Conservation (phyloP, 2,888 invertebrate genomes). For the Agriopis leucophaearia region DNA sequence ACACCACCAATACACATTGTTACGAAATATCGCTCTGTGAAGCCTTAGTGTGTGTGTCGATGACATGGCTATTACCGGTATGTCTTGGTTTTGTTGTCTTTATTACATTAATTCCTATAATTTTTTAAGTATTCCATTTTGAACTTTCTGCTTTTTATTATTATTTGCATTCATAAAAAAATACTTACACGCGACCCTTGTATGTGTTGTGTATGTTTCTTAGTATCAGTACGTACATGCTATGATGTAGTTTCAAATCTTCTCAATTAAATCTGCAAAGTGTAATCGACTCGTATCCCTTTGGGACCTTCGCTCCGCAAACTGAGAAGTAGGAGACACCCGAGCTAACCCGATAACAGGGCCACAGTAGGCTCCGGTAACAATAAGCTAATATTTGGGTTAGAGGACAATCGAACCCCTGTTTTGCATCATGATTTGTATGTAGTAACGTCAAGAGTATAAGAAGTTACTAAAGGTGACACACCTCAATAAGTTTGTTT, state of each 20-base stretch:
- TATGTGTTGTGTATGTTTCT: too few species aligned
- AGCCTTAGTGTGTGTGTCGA: constrained; percentile 45
- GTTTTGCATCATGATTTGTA: constrained; percentile 51
- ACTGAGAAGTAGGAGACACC: constrained; percentile 46
- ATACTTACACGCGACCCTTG: too few species aligned
- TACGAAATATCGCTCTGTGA: constrained; percentile 28
- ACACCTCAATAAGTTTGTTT: constrained; percentile 33
- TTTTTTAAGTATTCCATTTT: constrained; percentile 1
- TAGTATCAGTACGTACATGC: too few species aligned
- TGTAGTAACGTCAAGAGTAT: constrained; percentile 42
- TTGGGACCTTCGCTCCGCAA: constrained; percentile 47
- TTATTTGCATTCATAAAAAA: too few species aligned
- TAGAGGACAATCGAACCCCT: constrained; percentile 57
- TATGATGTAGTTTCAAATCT: constrained; percentile 1
- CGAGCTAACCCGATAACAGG: constrained; percentile 58
- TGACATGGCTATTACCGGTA: constrained; percentile 18
- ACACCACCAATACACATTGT: constrained; percentile 54
- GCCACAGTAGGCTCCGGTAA: constrained; percentile 55
- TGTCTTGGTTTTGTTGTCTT: constrained; percentile 10
- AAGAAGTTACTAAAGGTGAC: constrained; percentile 35
- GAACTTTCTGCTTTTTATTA: not conserved
- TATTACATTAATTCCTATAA: constrained; percentile 2
- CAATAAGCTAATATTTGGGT: constrained; percentile 67
- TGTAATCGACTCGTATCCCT: constrained; percentile 57
- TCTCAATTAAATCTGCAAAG: constrained; percentile 55